Evolutionary conservation across 2,888 invertebrate species (phyloP).

Genomic region (Polyploca ridens): DNA sequence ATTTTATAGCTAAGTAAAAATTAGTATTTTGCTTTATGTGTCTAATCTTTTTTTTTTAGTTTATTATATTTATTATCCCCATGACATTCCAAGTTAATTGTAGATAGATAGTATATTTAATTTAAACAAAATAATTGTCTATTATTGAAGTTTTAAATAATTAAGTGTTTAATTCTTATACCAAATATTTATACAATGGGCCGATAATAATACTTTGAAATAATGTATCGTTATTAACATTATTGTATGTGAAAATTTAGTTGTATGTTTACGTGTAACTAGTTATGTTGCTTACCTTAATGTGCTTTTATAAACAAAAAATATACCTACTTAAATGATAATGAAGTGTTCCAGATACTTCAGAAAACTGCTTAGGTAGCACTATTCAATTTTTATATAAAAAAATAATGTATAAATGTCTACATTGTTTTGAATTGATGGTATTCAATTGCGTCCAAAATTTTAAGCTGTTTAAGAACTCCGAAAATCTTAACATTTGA

Average conservation of each 20-base stretch:
- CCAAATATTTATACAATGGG: slow-evolving; percentile 35
- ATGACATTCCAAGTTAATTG: slow-evolving; percentile 16
- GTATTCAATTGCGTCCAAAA: slow-evolving; percentile 5
- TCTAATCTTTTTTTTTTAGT: background rate
- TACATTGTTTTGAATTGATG: background rate
- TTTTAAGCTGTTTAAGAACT: background rate
- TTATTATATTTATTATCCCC: slow-evolving; percentile 11
- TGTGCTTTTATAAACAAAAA: no score
- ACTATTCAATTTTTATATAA: background rate
- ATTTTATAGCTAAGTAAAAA: background rate
- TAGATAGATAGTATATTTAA: slow-evolving; percentile 35
- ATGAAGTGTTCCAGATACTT: background rate
- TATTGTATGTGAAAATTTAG: background rate
- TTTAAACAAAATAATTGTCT: slow-evolving; percentile 54
- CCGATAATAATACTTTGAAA: slow-evolving; percentile 15
- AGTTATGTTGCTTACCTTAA: background rate
- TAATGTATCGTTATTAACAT: slow-evolving; percentile 27
- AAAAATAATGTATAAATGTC: background rate
- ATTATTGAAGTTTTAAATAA: slow-evolving; percentile 51
- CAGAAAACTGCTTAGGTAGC: background rate
- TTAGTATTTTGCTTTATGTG: background rate
- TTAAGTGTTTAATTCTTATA: slow-evolving; percentile 59
- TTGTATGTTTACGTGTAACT: background rate
- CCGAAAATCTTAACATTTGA: no score
- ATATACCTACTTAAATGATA: no score